Evolutionary conservation across 1,140 invertebrate species (phyloP).

Genomic region (Pristionchus pacificus): DNA sequence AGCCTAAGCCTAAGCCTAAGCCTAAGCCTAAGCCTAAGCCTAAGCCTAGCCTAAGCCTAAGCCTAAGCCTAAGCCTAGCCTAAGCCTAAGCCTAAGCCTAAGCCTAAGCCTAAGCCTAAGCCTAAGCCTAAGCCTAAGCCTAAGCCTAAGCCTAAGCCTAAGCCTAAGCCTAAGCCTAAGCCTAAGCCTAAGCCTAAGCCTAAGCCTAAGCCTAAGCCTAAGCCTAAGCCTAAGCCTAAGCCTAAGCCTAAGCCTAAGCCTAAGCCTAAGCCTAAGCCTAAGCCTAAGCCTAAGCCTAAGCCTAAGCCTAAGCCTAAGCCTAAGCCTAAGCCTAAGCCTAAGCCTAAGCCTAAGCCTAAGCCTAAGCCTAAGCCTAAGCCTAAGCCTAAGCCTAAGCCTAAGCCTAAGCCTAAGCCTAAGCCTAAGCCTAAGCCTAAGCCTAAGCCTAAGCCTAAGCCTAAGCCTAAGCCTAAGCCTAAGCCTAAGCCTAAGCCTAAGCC

Average conservation of each 20-base stretch:
- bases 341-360: slow-evolving; percentile 33
- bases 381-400: slow-evolving; percentile 29
- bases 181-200: slow-evolving; percentile 19
- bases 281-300: slow-evolving; percentile 28
- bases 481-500: slow-evolving; percentile 23
- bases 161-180: not conserved
- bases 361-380: slow-evolving; percentile 34
- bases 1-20: slow-evolving; percentile 18
- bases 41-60: slow-evolving; percentile 18
- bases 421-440: slow-evolving; percentile 23
- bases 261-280: slow-evolving; percentile 33
- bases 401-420: slow-evolving; percentile 30
- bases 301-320: slow-evolving; percentile 14
- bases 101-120: slow-evolving; percentile 17
- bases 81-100: slow-evolving; percentile 29
- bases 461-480: slow-evolving; percentile 22
- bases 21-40: slow-evolving; percentile 17
- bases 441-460: slow-evolving; percentile 24
- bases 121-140: slow-evolving; percentile 8
- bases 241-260: slow-evolving; percentile 10
- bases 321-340: slow-evolving; percentile 19
- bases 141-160: slow-evolving; percentile 18
- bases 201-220: slow-evolving; percentile 24
- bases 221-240: slow-evolving; percentile 25
- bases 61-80: too few species aligned